Evolutionary conservation across 2,113 vertebrate genomes (phyloP), one percentile per base, ranked within the genome.

Genomic region (Clarias batrachus): DNA sequence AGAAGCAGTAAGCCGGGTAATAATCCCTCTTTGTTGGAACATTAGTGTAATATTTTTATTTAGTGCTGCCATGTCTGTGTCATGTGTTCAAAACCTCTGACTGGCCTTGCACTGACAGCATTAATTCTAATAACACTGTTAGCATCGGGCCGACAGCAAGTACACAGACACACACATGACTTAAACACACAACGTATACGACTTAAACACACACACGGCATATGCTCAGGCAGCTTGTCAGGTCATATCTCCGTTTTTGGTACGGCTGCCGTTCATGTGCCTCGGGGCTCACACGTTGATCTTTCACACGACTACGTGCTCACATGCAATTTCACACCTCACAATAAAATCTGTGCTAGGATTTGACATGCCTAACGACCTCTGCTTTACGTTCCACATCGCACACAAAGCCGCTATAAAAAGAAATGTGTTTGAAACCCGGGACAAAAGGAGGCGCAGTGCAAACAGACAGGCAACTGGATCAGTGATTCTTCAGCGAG

Each of bases 321-420:
- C 59, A 81, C 86, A 70, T 81, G 81, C 59, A 76, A 73, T 60
- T 87, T 84, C 76, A 89, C 85, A 88, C 84, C 54, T 63, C 66
- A 25, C 83, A 59, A 85, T 81, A 88, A 79, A 54, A 48, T 41
- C 33, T 6, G 63, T 48, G 8, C 82, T 41, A 54, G 33, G 62
- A 84, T 60, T 56, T 79, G 65, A 65, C 77, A 68, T 63, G 82
- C 76, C 77, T 63, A 79, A 74, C 57, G 30, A 56, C 84, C 74
- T 73, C 70, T 70, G 60, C 74, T 82, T 68, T 81, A 85, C 37
- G 8, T 82, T 60, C 76, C 27, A 41, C 41, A 41, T 82, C 65
- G 33, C 48, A 41, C 48, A 41, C 85, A 63, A 86, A 81, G 52
- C 19, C 73, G 71, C 62, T 68, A 68, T 41, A 83, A 79, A 84